Base-by-base conservation (phyloP, 1,140 invertebrate genomes). In the Coelopa frigida region DNA sequence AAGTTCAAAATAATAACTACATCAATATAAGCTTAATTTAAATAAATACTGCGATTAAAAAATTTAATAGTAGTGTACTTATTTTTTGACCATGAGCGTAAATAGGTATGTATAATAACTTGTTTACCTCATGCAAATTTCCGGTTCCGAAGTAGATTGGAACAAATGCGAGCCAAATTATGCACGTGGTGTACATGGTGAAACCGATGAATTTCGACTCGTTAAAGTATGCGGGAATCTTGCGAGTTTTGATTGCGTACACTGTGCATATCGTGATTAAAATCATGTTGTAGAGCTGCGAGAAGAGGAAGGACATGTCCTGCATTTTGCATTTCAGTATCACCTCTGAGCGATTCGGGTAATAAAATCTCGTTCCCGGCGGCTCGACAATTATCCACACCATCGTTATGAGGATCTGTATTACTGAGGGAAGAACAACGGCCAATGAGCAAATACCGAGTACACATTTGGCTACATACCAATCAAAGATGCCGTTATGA, bases 221-320 rank as follows among this genome's bases (percentile, higher is more conserved):
- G 70, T 91, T 92, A 62, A 91, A 91, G 64, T 91, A 91, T 69
- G 89, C 89, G 0, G 89, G 89, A 31, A 92, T 77, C 58, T 89
- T 90, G 11, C 89, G 70, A 0, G 89, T 91, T 70, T 90, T 90
- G 8, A 93, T 73, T 1, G 89, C 89, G 65, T 90, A 91, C 8
- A 88, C 65, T 2, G 87, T 91, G 57, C 89, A 91, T 49, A 90
- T 74, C 4, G 78, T 74, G 20, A 91, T 82, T 0, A 92, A 74
- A 48, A 89, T 72, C 51, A 87, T 80, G 60, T 88, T 86, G 64
- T 87, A 91, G 1, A 83, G 78, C 29, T 91, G 75, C 0, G 89
- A 88, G 7, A 79, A 78, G 2, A 90, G 71, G 35, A 90, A 81
- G 0, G 83, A 84, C 62, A 68, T 72, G 27, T 77, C 72, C 3